Conservation (phyloP, 1,140 invertebrate genomes). For the Luehdorfia chinensis region DNA sequence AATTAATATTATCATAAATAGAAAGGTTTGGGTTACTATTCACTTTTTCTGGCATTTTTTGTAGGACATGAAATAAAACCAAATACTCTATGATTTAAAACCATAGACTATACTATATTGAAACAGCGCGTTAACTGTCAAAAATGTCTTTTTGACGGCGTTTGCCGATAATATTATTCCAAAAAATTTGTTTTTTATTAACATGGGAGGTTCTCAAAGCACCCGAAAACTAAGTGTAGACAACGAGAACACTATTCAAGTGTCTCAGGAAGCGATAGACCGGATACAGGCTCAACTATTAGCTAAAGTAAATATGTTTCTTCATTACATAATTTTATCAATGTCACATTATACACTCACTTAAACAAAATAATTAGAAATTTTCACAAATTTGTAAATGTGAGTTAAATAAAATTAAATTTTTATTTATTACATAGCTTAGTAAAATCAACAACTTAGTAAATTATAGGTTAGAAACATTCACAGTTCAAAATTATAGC, state of each 20-base stretch:
- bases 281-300: conserved; percentile 62
- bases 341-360: conserved; percentile 58
- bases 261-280: conserved; percentile 66
- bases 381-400: background rate
- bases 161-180: conserved; percentile 60
- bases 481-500: no score
- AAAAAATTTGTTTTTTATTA: conserved; percentile 51
- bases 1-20: no score
- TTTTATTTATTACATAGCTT: no score
- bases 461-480: background rate
- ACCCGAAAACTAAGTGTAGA: conserved; percentile 66
- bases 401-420: no score
- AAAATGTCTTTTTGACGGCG: conserved; percentile 66
- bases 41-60: no score
- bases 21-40: no score
- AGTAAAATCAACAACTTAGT: no score
- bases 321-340: conserved; percentile 73
- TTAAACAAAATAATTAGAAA: conserved; percentile 36
- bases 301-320: conserved; percentile 59
- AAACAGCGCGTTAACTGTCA: conserved; percentile 32
- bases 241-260: conserved; percentile 68
- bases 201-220: conserved; percentile 69
- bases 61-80: no score
- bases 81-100: no score
- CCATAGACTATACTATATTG: no score